A percentile compares a stretch with the other conserved stretches of the same genome.
Evolutionary conservation across 2,888 invertebrate genomes (phyloP).

Genomic region (Octodonta nipae): DNA sequence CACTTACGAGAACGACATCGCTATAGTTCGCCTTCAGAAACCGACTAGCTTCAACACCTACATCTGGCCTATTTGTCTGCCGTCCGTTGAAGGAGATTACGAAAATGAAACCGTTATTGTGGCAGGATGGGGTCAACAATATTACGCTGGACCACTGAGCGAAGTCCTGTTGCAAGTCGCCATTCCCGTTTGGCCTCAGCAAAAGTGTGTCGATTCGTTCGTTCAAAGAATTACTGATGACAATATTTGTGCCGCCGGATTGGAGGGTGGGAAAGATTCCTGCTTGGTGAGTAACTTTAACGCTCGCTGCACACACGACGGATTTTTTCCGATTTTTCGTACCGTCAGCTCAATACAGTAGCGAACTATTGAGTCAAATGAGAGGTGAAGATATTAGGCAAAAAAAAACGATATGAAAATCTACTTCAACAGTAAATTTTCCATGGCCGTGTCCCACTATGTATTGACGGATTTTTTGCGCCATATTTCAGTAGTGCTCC

Average conservation of each 20-base stretch:
- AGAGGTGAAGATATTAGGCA: no score
- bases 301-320: no score
- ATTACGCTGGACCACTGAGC: conserved; percentile 50
- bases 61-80: conserved; percentile 75
- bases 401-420: no score
- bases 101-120: conserved; percentile 51
- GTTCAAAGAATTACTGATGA: conserved; percentile 52
- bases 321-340: no score
- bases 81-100: conserved; percentile 47
- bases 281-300: conserved; percentile 64
- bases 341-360: no score
- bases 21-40: conserved; percentile 52
- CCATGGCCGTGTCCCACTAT: no score
- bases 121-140: conserved; percentile 68
- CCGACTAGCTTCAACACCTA: conserved; percentile 60
- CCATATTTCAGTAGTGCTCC: no score
- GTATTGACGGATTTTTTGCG: no score
- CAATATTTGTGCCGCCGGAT: conserved; percentile 63
- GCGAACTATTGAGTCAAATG: no score
- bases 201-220: conserved; percentile 49
- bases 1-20: conserved; percentile 65
- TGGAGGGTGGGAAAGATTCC: conserved; percentile 65
- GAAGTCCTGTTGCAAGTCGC: conserved; percentile 59
- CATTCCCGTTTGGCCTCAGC: conserved; percentile 64
- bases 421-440: no score